Evolutionary conservation across 2,113 vertebrate species (phyloP), one percentile per base, ranked within the genome.

Genomic region (Engraulis encrasicolus): DNA sequence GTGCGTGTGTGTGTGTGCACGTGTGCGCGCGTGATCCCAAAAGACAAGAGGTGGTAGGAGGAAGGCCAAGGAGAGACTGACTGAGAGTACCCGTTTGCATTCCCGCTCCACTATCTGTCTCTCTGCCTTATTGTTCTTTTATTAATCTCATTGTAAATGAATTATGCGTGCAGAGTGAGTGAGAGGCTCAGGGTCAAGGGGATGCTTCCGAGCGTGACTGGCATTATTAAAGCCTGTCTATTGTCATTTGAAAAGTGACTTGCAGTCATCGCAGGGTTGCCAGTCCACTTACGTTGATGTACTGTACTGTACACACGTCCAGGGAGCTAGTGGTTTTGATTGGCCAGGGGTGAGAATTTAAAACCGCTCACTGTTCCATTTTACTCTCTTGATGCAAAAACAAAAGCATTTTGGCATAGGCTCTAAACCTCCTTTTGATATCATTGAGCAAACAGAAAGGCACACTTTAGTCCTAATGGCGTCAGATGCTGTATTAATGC

Each of bases 141-240:
- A 91, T 92, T 91, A 90, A 89, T 85, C 86, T 86, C 84, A 88
- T 91, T 92, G 91, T 92, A 92, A 93, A 90, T 91, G 92, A 93
- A 94, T 94, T 93, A 93, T 91, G 85, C 90, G 85, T 86, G 85
- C 81, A 49, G 86, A 79, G 83, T 94, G 92, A 93, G 91, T 90
- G 91, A 92, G 84, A 36, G 31, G 87, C 82, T 79, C 83, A 50
- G 36, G 85, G 92, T 91, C 91, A 90, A 82, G 85, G 89, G 87
- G 91, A 90, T 91, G 85, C 92, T 89, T 93, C 90, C 92, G 38
- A 82, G 86, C 85, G 86, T 83, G 88, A 82, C 81, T 85, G 89
- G 81, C 86, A 90, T 90, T 91, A 90, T 91, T 90, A 92, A 83
- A 89, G 82, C 87, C 85, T 78, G 85, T 79, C 66, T 89, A 14